Evolutionary conservation across 1,140 invertebrate genomes (phyloP), one percentile per base, ranked within the genome.

Genomic region (Ostrea denselamellosa): DNA sequence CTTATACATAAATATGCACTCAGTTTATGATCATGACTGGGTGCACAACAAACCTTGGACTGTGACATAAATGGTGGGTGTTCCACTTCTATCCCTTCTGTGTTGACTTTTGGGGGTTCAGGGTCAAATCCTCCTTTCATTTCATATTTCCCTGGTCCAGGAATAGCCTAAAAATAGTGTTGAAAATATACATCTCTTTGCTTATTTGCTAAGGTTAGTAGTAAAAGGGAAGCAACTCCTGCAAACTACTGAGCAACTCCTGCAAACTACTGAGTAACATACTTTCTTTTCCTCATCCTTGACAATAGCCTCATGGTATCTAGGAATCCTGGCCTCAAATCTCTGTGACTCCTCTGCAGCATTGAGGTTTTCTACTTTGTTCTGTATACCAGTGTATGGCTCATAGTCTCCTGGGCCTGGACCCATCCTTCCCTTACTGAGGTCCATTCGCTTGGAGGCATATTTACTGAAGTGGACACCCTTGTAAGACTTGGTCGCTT

Each of bases 401-500:
- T 95, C 94, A 90, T 95, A 95, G 82, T 94, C 93, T 5, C 94
- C 94, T 3, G 94, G 94, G 8, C 94, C 94, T 0, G 94, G 94
- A 0, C 94, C 94, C 9, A 89, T 58, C 83, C 90, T 92, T 22
- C 91, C 92, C 22, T 62, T 85, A 87, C 81, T 86, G 82, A 94
- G 91, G 53, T 94, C 92, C n/a, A 88, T 89, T 62, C 93, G 62
- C 71, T 92, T 92, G 19, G 93, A 93, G 17, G 94, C 91, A 62
- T 92, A 87, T 71, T 94, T 94, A 25, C 93, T 92, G 90, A 94
- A 95, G 89, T 94, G 93, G 28, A 93, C 88, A 65, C 94, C 94
- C 90, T 93, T 93, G 87, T 95, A 95, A 2, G 87, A 89, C 52
- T 93, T 93, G 9, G 93, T 91, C 3, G 92, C 51, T 68, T 92